phyloP scores from a whole-genome alignment of 2,113 vertebrate species.

The Falcunculus frontatus region DNA sequence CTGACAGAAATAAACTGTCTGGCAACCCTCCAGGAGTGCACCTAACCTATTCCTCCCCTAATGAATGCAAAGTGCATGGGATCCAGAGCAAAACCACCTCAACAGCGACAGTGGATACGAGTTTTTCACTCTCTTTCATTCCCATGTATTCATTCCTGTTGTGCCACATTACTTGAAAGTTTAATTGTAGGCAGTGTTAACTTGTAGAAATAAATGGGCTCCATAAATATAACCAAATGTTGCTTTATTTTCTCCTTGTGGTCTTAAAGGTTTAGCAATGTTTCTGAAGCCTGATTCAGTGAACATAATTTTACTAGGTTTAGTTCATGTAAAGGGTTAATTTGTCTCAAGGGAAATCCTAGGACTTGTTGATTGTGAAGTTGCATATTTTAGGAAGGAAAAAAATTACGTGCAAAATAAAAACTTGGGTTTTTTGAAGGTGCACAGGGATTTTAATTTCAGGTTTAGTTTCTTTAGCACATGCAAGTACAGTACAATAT shows the following conservation, averaged over 20 bases:
- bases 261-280: neutral
- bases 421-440: neutral
- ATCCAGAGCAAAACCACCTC: neutral
- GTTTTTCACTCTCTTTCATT: neutral
- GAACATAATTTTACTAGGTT: neutral
- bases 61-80: neutral
- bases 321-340: neutral
- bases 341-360: neutral
- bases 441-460: neutral
- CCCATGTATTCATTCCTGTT: neutral
- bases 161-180: neutral
- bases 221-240: neutral
- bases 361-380: neutral
- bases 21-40: neutral
- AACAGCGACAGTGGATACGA: fast-evolving
- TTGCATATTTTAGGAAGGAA: neutral
- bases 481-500: neutral
- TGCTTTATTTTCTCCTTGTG: neutral
- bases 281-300: neutral
- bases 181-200: neutral
- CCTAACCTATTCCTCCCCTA: neutral
- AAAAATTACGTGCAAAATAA: neutral
- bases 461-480: neutral
- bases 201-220: constrained; percentile 18
- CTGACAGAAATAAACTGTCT: neutral